phyloP scores from a whole-genome alignment of 1,140 invertebrate species.

The Hestina assimilis region DNA sequence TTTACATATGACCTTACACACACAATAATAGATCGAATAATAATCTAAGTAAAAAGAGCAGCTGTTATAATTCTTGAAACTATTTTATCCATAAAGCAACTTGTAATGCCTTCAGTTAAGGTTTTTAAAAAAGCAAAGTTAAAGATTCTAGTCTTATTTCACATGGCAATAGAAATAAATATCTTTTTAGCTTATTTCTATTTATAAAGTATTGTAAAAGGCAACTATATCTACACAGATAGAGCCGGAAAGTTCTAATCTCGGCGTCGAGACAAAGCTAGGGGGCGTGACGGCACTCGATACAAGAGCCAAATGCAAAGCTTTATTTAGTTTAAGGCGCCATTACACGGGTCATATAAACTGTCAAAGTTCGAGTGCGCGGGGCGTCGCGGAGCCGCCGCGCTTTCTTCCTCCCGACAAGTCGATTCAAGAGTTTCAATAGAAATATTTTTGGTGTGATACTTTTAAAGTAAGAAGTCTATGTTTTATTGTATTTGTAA shows the following conservation, averaged over 20 bases:
- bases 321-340: constrained; percentile 75
- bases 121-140: neutral
- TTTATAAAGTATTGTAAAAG: constrained; percentile 20
- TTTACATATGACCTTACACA: too few relatives aligned
- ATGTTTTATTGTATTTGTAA: neutral
- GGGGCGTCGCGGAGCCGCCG: constrained; percentile 47
- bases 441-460: constrained; percentile 14
- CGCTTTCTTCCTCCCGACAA: constrained; percentile 23
- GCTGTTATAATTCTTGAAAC: too few relatives aligned
- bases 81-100: too few relatives aligned
- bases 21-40: too few relatives aligned
- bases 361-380: constrained; percentile 70
- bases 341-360: constrained; percentile 77
- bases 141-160: neutral
- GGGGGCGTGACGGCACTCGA: constrained; percentile 43
- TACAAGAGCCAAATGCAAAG: constrained; percentile 66
- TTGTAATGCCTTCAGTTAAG: too few relatives aligned
- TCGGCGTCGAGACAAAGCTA: constrained; percentile 52
- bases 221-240: constrained; percentile 23
- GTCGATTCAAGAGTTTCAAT: constrained; percentile 26
- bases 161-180: neutral
- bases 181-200: constrained; percentile 6
- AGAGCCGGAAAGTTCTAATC: constrained; percentile 47
- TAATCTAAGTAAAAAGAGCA: too few relatives aligned
- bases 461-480: neutral